Evolutionary conservation across 2,797 vertebrate genomes (phyloP).

Genomic region (Lagodon rhomboides): DNA sequence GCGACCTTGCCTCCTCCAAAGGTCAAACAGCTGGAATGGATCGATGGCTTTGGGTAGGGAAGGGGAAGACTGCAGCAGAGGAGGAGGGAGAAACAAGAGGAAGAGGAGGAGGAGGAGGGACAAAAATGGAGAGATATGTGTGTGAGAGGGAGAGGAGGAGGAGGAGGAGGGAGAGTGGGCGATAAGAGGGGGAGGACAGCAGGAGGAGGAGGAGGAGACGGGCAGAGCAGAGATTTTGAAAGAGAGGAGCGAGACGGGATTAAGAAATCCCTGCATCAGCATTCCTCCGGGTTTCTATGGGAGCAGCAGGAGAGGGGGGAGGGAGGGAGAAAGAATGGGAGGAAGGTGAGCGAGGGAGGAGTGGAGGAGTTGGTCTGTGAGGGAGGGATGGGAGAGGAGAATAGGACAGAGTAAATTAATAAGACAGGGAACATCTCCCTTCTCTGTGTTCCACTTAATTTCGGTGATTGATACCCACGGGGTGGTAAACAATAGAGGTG

Average conservation of each 20-base stretch:
- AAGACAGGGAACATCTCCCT: conserved; percentile 11
- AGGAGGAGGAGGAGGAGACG: conserved; percentile 16
- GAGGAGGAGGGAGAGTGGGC: conserved; percentile 5
- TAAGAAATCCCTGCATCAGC: conserved; percentile 71
- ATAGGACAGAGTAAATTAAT: conserved; percentile 21
- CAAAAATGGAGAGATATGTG: conserved; percentile 37
- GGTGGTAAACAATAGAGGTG: conserved; percentile 1
- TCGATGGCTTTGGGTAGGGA: conserved; percentile 55
- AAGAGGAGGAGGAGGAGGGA: not conserved
- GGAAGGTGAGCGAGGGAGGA: conserved; percentile 36
- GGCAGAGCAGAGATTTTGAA: conserved; percentile 34
- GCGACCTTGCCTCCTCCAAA: conserved; percentile 63
- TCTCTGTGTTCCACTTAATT: conserved; percentile 19
- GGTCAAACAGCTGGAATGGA: conserved; percentile 76
- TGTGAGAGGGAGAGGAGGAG: conserved; percentile 34
- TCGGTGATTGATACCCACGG: conserved; percentile 3
- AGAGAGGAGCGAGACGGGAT: conserved; percentile 37
- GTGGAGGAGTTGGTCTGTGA: not conserved
- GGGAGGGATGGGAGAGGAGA: conserved; percentile 4
- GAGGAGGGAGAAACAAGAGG: not conserved
- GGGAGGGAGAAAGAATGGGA: conserved; percentile 6
- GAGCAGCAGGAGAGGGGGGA: conserved; percentile 28
- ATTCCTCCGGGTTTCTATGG: conserved; percentile 59
- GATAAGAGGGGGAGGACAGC: conserved; percentile 5
- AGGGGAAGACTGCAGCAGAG: conserved; percentile 13